phyloP scores from a whole-genome alignment of 2,113 vertebrate genomes.

The Etheostoma spectabile region DNA sequence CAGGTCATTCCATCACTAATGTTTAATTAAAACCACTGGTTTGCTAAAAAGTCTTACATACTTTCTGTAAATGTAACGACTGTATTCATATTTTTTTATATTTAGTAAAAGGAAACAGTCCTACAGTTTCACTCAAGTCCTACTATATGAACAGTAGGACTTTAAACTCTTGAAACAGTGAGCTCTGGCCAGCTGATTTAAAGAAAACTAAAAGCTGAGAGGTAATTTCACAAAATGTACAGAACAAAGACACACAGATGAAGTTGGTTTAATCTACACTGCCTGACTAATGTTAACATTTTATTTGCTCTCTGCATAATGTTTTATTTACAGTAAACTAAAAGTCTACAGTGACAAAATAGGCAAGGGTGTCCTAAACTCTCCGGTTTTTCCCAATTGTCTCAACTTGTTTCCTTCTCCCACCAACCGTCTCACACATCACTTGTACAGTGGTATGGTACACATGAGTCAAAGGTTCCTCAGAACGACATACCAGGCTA shows the following conservation, averaged over 20 bases:
- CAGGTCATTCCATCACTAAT: constrained; percentile 50
- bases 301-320: not conserved
- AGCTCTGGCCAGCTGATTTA: constrained; percentile 2
- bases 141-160: constrained; percentile 1
- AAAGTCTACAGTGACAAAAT: not conserved
- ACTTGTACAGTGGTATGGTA: constrained; percentile 24
- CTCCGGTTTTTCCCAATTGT: constrained; percentile 1
- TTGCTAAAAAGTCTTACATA: not conserved
- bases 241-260: not conserved
- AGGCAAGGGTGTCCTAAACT: constrained; percentile 15
- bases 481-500: constrained; percentile 10
- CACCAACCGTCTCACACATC: not conserved
- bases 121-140: too few species aligned
- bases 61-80: not conserved
- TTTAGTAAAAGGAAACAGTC: not conserved
- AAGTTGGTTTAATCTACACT: not conserved
- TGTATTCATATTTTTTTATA: not conserved
- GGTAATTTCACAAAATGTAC: not conserved
- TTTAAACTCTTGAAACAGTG: constrained; percentile 13
- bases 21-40: constrained; percentile 44
- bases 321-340: constrained; percentile 16
- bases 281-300: not conserved
- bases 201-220: constrained; percentile 13
- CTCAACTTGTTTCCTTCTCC: constrained; percentile 23
- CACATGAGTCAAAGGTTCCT: constrained; percentile 41